Percentiles rank a stretch among this genome's conserved stretches.
Conservation (phyloP, 2,113 vertebrate genomes). For the Cricetomys ansorgei region DNA sequence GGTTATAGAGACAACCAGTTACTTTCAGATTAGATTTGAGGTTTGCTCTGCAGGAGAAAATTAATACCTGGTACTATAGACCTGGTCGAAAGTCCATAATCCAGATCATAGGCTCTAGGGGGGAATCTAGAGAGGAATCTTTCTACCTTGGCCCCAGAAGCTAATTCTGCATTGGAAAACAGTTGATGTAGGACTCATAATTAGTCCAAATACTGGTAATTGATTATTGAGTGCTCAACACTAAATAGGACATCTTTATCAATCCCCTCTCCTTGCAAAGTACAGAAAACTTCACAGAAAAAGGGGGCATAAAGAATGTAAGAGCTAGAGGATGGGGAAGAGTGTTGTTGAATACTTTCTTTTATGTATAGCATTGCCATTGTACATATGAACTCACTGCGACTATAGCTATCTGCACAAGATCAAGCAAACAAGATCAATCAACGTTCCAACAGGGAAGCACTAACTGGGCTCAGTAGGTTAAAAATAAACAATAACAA, state of each 20-base stretch:
- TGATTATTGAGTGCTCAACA: not conserved
- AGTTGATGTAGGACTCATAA: not conserved
- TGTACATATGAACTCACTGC: not conserved
- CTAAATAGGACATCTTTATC: not conserved
- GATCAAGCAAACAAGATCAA: not conserved
- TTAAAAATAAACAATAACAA: not conserved
- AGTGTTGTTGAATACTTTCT: not conserved
- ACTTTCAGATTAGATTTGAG: not conserved
- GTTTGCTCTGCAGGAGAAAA: not conserved
- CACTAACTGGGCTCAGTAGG: not conserved
- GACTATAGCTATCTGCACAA: not conserved
- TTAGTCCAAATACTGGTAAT: not conserved
- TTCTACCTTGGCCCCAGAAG: not conserved
- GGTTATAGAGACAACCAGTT: not conserved
- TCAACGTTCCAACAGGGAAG: not conserved
- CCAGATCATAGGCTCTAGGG: not conserved
- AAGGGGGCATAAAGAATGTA: not conserved
- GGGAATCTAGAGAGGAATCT: not conserved
- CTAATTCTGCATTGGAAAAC: not conserved
- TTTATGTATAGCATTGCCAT: not conserved
- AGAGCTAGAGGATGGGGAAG: not conserved
- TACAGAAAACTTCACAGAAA: not conserved
- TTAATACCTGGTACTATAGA: not conserved
- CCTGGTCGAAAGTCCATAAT: not conserved
- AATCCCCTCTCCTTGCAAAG: too few species aligned